Conservation (phyloP, 2,113 vertebrate species). For the Neodontobutis hainanensis region DNA sequence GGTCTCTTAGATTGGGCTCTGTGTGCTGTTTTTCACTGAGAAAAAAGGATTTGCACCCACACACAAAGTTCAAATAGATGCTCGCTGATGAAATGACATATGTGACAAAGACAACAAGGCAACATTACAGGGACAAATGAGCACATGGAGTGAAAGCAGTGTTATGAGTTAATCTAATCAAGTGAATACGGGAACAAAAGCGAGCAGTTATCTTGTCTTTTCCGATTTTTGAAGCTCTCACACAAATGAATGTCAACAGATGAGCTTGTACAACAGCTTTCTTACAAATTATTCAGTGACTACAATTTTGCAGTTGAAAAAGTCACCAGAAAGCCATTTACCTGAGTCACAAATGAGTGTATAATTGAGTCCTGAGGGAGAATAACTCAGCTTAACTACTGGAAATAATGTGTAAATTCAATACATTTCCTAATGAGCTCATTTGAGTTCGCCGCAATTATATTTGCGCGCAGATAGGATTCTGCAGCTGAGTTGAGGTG, state of each 20-base stretch:
- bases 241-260: constrained; percentile 72
- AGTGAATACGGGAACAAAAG: constrained; percentile 84
- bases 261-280: constrained; percentile 72
- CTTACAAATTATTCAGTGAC: constrained; percentile 79
- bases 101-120: constrained; percentile 62
- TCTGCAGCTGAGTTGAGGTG: constrained; percentile 87
- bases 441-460: constrained; percentile 83
- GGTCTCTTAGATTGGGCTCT: constrained; percentile 57
- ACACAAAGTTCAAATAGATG: constrained; percentile 44
- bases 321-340: constrained; percentile 81
- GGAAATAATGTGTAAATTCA: constrained; percentile 98
- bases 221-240: constrained; percentile 44
- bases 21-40: constrained; percentile 37
- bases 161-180: constrained; percentile 74
- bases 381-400: constrained; percentile 97
- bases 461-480: constrained; percentile 86
- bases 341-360: constrained; percentile 84
- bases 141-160: constrained; percentile 53
- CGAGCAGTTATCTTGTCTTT: constrained; percentile 78
- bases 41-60: constrained; percentile 36
- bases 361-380: constrained; percentile 96
- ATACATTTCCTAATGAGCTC: constrained; percentile 95
- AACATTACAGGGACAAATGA: constrained; percentile 59
- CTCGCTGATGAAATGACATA: constrained; percentile 39
- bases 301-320: constrained; percentile 76